Base-by-base conservation (phyloP, 2,113 vertebrate genomes). In the Silurus asotus region DNA sequence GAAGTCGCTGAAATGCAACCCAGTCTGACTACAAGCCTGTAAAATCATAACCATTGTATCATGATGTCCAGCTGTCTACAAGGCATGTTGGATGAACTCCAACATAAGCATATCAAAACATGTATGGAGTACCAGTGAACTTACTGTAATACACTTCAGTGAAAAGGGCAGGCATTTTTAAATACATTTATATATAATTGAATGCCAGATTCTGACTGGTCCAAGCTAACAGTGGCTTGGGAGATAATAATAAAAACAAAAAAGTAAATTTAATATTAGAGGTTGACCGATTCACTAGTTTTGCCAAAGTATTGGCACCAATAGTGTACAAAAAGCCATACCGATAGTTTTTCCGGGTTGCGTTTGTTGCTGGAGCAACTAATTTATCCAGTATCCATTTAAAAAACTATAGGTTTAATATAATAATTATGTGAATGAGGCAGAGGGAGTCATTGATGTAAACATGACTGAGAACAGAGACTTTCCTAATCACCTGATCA, bases 1-100 rank as follows among this genome's bases (percentile, higher is more conserved):
- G 88, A 93, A 92, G 89, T 86, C 90, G 84, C 62, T 90, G 88
- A 90, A 91, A 85, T 45, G 88, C 84, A 90, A 92, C 72, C 62
- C 1, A 23, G 70, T 75, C 20, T 19, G 23, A 19, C 10, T 19
- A 3, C 23, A 7, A 37, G 53, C 37, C 14, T 82, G 45, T 65
- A 37, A 28, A 48, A 17, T 48, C 48, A 75, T 75, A 51, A 23
- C 70, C 28, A 79, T 37, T 64, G 70, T 14, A 23, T 23, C 37
- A 51, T 11, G 55, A 56, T 55, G 86, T 87, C 82, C 82, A 37
- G 70, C 58, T 58, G 79, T 70, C 53, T 62, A 45, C 23, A 70
- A 20, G 11, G 9, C 74, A 70, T 37, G 45, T 8, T 69, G 45
- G 75, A 83, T 37, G 28, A 79, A 83, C 62, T 51, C 45, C 17